Evolutionary conservation across 2,113 vertebrate genomes (phyloP).

Genomic region (Montifringilla adamsi): DNA sequence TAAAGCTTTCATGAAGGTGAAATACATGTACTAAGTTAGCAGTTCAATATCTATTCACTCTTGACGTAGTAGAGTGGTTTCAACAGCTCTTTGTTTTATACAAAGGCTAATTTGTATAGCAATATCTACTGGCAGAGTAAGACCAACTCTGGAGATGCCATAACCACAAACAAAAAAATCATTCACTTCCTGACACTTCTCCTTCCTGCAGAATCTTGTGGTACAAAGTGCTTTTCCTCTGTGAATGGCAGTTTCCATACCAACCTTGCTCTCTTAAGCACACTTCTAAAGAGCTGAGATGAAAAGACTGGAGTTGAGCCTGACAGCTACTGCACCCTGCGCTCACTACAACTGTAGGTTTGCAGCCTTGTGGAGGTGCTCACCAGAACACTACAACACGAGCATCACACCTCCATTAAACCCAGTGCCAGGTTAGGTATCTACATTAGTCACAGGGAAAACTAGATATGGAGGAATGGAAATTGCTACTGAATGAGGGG

Average conservation of each 20-base stretch:
- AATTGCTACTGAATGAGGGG: not conserved
- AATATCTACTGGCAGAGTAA: not conserved
- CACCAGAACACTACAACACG: not conserved
- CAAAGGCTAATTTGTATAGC: not conserved
- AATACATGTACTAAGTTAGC: not conserved
- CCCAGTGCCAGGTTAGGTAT: not conserved
- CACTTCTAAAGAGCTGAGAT: not conserved
- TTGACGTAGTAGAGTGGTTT: not conserved
- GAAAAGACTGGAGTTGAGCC: not conserved
- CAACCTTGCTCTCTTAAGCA: not conserved
- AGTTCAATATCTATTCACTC: not conserved
- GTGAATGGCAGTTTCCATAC: slow-evolving; percentile 3
- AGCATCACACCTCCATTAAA: not conserved
- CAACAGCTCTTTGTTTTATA: not conserved
- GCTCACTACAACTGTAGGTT: fast-evolving
- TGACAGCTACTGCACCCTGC: not conserved
- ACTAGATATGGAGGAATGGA: not conserved
- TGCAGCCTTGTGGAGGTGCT: not conserved
- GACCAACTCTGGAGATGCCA: not conserved
- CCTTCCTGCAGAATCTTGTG: not conserved
- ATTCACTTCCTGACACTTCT: not conserved
- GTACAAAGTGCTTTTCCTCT: not conserved
- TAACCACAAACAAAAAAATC: not conserved
- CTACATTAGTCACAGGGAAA: not conserved
- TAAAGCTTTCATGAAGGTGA: not conserved